phyloP scores from a whole-genome alignment of 92 coral and sea anemone species.

The Phenganax marumi region DNA sequence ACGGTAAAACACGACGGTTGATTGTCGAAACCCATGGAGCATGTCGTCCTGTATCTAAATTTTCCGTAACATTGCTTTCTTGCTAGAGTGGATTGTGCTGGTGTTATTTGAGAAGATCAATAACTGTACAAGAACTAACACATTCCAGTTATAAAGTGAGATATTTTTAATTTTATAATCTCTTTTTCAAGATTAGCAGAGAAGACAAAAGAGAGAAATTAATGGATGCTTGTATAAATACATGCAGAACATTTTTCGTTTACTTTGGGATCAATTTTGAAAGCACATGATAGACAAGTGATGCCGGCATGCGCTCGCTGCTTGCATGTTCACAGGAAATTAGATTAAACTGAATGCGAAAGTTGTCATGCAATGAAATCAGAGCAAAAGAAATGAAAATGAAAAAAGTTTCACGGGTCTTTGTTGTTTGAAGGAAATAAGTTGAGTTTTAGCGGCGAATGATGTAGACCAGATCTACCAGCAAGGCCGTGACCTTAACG shows the following conservation, averaged over 20 bases:
- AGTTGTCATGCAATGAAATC: constrained; percentile 41
- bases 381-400: constrained; percentile 9
- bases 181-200: background rate
- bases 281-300: constrained; percentile 44
- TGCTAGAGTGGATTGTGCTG: background rate
- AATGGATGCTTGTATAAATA: constrained; percentile 37
- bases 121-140: constrained; percentile 28
- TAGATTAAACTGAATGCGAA: constrained; percentile 44
- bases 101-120: constrained; percentile 20
- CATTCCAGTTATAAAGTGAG: constrained; percentile 2
- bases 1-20: background rate
- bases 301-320: constrained; percentile 15
- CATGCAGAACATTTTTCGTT: constrained; percentile 34
- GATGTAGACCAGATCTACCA: constrained; percentile 5
- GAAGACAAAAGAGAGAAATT: constrained; percentile 28
- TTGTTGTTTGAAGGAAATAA: background rate
- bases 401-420: background rate
- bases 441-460: background rate
- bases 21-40: background rate
- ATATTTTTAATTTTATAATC: constrained; percentile 22
- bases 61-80: background rate
- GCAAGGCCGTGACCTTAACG: constrained; percentile 50
- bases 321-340: constrained; percentile 37
- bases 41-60: background rate
- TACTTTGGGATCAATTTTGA: constrained; percentile 48